phyloP scores from a whole-genome alignment of 2,888 invertebrate genomes.

The Phyllotreta striolata region DNA sequence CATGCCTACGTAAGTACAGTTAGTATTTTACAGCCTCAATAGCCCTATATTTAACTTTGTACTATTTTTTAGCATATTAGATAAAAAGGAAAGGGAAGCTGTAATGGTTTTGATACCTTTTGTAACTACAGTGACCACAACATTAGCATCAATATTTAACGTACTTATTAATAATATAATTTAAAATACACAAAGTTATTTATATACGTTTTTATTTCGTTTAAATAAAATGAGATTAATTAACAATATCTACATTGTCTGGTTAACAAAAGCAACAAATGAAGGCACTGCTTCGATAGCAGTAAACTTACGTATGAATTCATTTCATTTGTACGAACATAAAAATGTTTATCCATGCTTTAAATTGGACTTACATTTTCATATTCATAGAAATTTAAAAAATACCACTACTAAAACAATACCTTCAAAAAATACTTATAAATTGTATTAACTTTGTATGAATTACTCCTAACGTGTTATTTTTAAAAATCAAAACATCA shows the following conservation, averaged over 20 bases:
- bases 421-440: not conserved
- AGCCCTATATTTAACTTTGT: not conserved
- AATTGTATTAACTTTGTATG: not conserved
- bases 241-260: constrained; percentile 2
- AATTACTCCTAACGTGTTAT: constrained; percentile 5
- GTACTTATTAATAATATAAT: constrained; percentile 34
- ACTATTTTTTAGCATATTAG: constrained; percentile 28
- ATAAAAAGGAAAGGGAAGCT: constrained; percentile 32
- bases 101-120: constrained; percentile 34
- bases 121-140: constrained; percentile 16
- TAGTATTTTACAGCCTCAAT: not conserved
- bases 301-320: no score
- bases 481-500: constrained; percentile 56
- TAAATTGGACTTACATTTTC: no score
- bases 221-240: constrained; percentile 1
- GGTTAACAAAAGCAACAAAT: not conserved
- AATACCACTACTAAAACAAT: no score
- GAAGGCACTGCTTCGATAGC: no score
- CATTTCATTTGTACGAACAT: no score
- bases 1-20: constrained; percentile 74
- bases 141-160: constrained; percentile 32
- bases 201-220: not conserved
- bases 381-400: no score
- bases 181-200: not conserved
- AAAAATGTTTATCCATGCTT: no score